Conservation (phyloP, 2,888 invertebrate genomes). For the Neoitamus cyanurus region DNA sequence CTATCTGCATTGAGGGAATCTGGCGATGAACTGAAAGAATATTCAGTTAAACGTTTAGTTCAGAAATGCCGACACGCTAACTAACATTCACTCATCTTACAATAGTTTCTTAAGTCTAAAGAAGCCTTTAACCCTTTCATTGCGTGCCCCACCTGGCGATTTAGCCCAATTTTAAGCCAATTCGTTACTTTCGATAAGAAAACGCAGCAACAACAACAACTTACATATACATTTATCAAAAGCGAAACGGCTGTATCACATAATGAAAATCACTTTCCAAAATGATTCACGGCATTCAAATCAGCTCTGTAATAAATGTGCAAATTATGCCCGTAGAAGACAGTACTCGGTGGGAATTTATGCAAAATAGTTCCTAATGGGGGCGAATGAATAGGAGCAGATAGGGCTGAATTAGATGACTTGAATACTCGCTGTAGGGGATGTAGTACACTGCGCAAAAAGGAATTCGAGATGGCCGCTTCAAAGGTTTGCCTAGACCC, state of each 20-base stretch:
- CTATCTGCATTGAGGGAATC: constrained; percentile 89
- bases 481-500: not conserved
- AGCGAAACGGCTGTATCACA: not conserved
- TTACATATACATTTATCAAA: not conserved
- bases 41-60: constrained; percentile 34
- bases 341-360: not conserved
- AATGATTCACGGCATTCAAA: not conserved
- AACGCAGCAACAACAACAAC: not conserved
- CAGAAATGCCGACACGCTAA: not conserved
- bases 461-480: not conserved
- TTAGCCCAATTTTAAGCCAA: not conserved
- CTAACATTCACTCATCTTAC: constrained; percentile 2
- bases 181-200: not conserved
- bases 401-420: not conserved
- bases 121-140: constrained; percentile 34
- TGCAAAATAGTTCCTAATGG: constrained; percentile 1
- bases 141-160: not conserved
- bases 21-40: constrained; percentile 82
- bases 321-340: not conserved
- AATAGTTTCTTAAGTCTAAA: not conserved
- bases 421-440: not conserved
- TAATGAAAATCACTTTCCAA: not conserved
- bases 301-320: not conserved
- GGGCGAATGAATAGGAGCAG: not conserved
- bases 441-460: not conserved